Evolutionary conservation across 2,797 vertebrate genomes (phyloP), one percentile per base, ranked within the genome.

Genomic region (Sylvia borin): DNA sequence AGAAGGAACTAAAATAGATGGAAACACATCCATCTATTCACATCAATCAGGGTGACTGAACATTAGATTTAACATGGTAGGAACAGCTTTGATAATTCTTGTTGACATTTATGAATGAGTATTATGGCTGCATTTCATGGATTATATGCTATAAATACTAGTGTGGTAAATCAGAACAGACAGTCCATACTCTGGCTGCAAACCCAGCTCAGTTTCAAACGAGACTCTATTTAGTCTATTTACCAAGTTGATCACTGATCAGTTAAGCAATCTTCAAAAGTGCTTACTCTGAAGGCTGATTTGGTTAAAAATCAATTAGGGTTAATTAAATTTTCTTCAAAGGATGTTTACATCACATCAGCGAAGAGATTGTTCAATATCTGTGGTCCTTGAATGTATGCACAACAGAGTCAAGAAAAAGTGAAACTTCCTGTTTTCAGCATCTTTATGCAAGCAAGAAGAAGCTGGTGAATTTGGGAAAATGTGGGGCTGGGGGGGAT

Each of bases 351-450:
- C 15, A 19, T 73, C 21, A 34, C 36, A 34, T 53, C 47, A 70
- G 25, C 16, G 89, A 97, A 86, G 93, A 98, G 15, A 94, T 97
- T n/a, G 40, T 96, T 67, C 82, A 96, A 20, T 84, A 96, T 50
- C 88, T 98, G 38, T 34, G 34, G 13, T 89, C 98, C 32, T 97
- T 97, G 77, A 98, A 98, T 95, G 98, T 20, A 71, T 5, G 3
- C 3, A 12, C 47, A 36, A 42, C 61, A 76, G 66, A 78, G 32
- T 68, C 43, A 43, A 0, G 6, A 73, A 40, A 86, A 93, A 82
- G 11, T 38, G 43, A 72, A 88, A 50, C 18, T 34, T 62, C 9
- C 29, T 50, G 9, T 6, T 82, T 90, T 57, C 9, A 36, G 20
- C 2, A 4, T 50, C 18, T 72, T 36, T 72, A 22, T 27, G 64